Evolutionary conservation across 35 echinoderm and acorn worm genomes (phyloP).

Genomic region (Acanthaster planci): DNA sequence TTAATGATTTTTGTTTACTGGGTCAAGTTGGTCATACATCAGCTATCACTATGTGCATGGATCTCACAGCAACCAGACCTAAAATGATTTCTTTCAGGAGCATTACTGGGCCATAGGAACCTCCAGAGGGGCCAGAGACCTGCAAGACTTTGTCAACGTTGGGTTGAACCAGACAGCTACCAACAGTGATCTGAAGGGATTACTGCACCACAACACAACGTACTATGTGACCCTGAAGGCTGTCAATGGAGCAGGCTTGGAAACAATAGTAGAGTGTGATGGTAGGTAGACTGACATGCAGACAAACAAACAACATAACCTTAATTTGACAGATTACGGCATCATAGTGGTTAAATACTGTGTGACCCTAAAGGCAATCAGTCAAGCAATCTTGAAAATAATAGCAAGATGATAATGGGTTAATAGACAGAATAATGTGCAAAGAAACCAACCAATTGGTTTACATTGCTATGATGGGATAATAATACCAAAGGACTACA

Average conservation of each 20-base stretch:
- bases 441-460: too few species aligned
- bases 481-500: too few species aligned
- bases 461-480: neutral
- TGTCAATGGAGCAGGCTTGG: conserved; percentile 45
- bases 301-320: too few species aligned
- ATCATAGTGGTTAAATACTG: conserved; percentile 5
- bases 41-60: too few species aligned
- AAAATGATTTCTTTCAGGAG: neutral
- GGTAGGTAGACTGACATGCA: neutral
- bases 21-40: too few species aligned
- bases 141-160: conserved; percentile 41
- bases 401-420: too few species aligned
- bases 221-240: conserved; percentile 54
- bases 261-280: conserved; percentile 26
- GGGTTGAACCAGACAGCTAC: conserved; percentile 22
- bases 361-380: conserved; percentile 39
- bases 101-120: conserved; percentile 52
- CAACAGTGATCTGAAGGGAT: conserved; percentile 13
- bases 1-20: too few species aligned
- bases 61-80: too few species aligned
- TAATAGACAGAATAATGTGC: too few species aligned
- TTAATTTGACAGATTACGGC: too few species aligned
- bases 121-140: neutral
- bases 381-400: conserved; percentile 21
- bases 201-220: neutral